Conservation (phyloP, 2,797 vertebrate genomes). For the Peromyscus nudipes region DNA sequence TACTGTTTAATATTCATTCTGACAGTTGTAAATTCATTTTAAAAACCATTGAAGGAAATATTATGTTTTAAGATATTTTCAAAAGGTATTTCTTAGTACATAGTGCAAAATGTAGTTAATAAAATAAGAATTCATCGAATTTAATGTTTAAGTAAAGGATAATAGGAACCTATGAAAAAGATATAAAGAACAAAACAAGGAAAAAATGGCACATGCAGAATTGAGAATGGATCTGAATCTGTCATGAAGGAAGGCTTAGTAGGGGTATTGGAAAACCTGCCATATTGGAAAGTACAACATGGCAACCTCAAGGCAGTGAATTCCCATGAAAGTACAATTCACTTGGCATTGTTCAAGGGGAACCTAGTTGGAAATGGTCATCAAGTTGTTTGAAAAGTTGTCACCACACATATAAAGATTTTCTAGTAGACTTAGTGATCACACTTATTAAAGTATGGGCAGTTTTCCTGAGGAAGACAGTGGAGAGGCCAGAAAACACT, state of each 20-base stretch:
- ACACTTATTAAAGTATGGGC: background rate
- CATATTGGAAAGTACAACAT: constrained; percentile 18
- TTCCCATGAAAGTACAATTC: background rate
- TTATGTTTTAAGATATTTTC: background rate
- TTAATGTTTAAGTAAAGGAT: background rate
- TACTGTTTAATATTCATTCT: background rate
- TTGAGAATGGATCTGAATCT: background rate
- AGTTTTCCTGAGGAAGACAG: background rate
- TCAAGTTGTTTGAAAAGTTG: background rate
- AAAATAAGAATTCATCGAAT: background rate
- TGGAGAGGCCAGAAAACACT: background rate
- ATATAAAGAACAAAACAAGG: background rate
- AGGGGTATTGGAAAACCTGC: background rate
- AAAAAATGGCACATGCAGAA: background rate
- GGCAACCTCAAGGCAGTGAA: background rate
- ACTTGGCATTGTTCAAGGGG: background rate
- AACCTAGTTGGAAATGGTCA: constrained; percentile 36
- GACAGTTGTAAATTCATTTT: background rate
- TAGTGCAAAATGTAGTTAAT: background rate
- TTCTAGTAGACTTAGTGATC: background rate
- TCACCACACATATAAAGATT: background rate
- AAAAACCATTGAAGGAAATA: background rate
- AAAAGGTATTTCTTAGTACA: background rate
- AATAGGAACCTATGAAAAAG: background rate
- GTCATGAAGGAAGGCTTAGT: constrained; percentile 5